A percentile compares a stretch with the other conserved stretches of the same genome.
phyloP scores from a whole-genome alignment of 2,888 invertebrate species.

The Ellobium chinense region DNA sequence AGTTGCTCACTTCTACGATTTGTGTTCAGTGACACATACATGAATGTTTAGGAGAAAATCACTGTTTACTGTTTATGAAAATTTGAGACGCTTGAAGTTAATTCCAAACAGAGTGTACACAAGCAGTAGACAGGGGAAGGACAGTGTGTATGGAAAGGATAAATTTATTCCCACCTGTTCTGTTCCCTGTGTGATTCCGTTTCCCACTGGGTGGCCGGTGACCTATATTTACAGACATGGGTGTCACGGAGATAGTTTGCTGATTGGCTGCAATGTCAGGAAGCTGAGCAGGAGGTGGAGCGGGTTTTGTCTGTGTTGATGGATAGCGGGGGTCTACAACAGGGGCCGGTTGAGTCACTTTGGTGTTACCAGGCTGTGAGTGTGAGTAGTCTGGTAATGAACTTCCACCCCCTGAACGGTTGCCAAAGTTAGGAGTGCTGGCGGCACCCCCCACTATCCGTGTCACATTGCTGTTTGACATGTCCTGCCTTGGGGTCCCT shows the following conservation, averaged over 20 bases:
- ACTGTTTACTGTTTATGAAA: no score
- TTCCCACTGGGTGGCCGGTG: conserved; percentile 37
- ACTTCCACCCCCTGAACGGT: background rate
- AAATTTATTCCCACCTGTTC: background rate
- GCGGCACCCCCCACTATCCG: background rate
- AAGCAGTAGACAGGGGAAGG: no score
- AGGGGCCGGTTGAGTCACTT: background rate
- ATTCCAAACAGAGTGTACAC: no score
- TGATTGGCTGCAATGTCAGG: conserved; percentile 1
- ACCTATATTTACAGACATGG: conserved; percentile 9
- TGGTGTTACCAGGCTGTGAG: background rate
- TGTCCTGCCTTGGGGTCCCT: background rate
- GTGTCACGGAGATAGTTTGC: no score
- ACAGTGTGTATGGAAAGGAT: no score
- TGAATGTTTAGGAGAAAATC: no score
- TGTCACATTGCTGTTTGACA: background rate
- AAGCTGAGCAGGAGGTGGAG: background rate
- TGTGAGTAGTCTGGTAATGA: background rate
- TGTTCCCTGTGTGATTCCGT: background rate
- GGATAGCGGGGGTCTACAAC: background rate
- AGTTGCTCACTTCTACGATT: no score
- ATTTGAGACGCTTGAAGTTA: no score
- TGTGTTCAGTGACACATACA: no score
- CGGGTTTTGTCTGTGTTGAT: background rate
- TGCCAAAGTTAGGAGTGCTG: conserved; percentile 10